Evolutionary conservation across 2,888 invertebrate species (phyloP).

Genomic region (Cyclophora punctaria): DNA sequence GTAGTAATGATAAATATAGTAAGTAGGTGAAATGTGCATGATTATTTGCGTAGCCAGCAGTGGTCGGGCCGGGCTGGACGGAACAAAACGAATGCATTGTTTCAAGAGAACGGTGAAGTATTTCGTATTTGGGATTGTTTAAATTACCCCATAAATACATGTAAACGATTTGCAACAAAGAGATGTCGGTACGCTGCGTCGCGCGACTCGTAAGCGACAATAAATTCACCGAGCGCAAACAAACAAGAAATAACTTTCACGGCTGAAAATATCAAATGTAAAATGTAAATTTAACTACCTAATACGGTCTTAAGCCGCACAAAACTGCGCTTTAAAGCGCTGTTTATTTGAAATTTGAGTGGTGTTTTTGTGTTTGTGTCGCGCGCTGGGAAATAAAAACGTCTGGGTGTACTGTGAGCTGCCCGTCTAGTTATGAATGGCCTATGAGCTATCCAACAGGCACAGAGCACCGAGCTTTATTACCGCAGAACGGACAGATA

Average conservation of each 20-base stretch:
- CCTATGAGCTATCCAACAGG: slow-evolving; percentile 49
- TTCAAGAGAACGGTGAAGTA: slow-evolving; percentile 47
- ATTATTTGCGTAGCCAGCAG: no score
- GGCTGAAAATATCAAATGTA: slow-evolving; percentile 70
- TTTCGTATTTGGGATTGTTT: slow-evolving; percentile 52
- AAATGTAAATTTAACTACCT: slow-evolving; percentile 73
- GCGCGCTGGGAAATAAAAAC: slow-evolving; percentile 63
- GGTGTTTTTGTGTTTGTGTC: slow-evolving; percentile 67
- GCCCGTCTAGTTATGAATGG: slow-evolving; percentile 59
- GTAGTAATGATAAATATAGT: no score
- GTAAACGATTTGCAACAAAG: slow-evolving; percentile 58
- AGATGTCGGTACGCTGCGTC: slow-evolving; percentile 36
- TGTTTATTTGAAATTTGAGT: slow-evolving; percentile 67
- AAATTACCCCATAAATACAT: slow-evolving; percentile 64
- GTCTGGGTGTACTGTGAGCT: slow-evolving; percentile 49
- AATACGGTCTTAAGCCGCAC: slow-evolving; percentile 59
- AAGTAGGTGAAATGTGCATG: no score
- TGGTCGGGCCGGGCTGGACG: slow-evolving; percentile 1
- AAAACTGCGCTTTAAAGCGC: slow-evolving; percentile 57
- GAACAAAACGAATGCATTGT: slow-evolving; percentile 40
- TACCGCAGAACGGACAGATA: slow-evolving; percentile 25
- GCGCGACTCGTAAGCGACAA: slow-evolving; percentile 37
- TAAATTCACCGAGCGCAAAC: slow-evolving; percentile 55
- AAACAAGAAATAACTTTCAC: slow-evolving; percentile 63
- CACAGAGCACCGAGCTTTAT: slow-evolving; percentile 28